These are phyloP conservation scores for Sycobia sp. DNA, from an alignment of 1,140 invertebrate genomes.

Conservation along the genomic window DNA sequence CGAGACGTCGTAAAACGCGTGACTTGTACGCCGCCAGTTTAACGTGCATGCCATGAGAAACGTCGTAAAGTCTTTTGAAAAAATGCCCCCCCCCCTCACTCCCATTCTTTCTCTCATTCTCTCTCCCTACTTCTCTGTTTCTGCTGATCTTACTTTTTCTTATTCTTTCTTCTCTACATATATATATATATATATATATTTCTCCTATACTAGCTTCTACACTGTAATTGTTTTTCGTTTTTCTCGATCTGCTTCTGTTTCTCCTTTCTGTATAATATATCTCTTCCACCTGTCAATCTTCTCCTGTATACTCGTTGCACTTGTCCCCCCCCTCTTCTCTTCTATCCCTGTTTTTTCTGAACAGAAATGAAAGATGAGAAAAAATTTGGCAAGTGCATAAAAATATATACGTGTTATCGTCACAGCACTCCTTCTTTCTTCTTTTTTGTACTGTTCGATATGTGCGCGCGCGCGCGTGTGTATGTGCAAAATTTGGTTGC, in stretches of 20 bases:
- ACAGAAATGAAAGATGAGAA: slow-evolving; percentile 14
- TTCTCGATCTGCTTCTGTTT: slow-evolving; percentile 4
- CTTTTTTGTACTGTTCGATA: neutral
- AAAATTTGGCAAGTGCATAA: slow-evolving; percentile 18
- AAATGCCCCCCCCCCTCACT: slow-evolving; percentile 6
- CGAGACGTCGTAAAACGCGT: slow-evolving; percentile 51
- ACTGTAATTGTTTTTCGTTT: slow-evolving; percentile 12
- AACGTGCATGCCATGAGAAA: slow-evolving; percentile 54
- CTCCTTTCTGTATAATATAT: slow-evolving; percentile 23
- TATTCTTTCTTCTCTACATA: neutral
- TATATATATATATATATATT: neutral
- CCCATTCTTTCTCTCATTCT: neutral
- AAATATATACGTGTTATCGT: slow-evolving; percentile 1
- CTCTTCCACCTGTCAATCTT: slow-evolving; percentile 36
- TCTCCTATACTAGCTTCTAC: neutral
- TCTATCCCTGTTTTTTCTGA: slow-evolving; percentile 24
- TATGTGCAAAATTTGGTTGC: no score
- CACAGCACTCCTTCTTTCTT: neutral
- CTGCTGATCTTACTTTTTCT: slow-evolving; percentile 27
- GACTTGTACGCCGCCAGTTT: slow-evolving; percentile 50
- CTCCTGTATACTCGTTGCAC: slow-evolving; percentile 14
- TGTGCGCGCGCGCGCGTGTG: no score
- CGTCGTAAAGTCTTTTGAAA: slow-evolving; percentile 33
- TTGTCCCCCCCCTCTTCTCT: slow-evolving; percentile 9
- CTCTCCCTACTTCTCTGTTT: neutral